Percentiles rank a stretch among this genome's conserved stretches.
Evolutionary conservation across 2,797 vertebrate species (phyloP).

Genomic region (Rhynchotus rufescens): DNA sequence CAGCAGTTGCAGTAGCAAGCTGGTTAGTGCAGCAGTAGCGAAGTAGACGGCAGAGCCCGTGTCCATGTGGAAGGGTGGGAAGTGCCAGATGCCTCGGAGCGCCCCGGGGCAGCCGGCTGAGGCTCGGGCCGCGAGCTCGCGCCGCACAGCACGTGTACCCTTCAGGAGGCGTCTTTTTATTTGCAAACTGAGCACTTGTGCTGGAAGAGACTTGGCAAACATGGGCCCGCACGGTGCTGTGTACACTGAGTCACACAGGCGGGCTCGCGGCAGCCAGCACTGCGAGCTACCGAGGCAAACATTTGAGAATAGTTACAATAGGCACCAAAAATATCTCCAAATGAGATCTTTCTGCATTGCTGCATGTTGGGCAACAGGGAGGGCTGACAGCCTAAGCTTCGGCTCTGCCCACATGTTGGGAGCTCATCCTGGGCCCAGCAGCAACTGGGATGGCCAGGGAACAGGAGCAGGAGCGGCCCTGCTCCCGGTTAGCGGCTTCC

Average conservation of each 20-base stretch:
- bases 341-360: constrained; percentile 64
- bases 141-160: background rate
- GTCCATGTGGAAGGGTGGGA: background rate
- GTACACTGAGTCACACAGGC: constrained; percentile 65
- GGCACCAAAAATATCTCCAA: constrained; percentile 69
- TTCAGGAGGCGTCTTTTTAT: constrained; percentile 38
- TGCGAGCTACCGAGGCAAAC: constrained; percentile 65
- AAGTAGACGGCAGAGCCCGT: background rate
- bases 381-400: constrained; percentile 29
- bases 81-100: background rate
- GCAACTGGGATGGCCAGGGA: background rate
- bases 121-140: too few species aligned
- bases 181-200: constrained; percentile 69
- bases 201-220: constrained; percentile 66
- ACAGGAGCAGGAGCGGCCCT: background rate
- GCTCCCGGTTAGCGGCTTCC: background rate
- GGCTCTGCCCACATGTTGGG: constrained; percentile 26
- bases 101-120: background rate
- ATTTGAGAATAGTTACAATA: constrained; percentile 65
- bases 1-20: background rate
- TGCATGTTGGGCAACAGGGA: constrained; percentile 47
- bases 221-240: constrained; percentile 31
- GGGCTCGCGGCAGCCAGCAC: constrained; percentile 58
- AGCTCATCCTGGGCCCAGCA: constrained; percentile 16
- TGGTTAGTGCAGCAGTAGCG: background rate